These are phyloP conservation scores for Psittacara wagleri DNA, from an alignment of 2,113 vertebrate species.

Conservation along the genomic window DNA sequence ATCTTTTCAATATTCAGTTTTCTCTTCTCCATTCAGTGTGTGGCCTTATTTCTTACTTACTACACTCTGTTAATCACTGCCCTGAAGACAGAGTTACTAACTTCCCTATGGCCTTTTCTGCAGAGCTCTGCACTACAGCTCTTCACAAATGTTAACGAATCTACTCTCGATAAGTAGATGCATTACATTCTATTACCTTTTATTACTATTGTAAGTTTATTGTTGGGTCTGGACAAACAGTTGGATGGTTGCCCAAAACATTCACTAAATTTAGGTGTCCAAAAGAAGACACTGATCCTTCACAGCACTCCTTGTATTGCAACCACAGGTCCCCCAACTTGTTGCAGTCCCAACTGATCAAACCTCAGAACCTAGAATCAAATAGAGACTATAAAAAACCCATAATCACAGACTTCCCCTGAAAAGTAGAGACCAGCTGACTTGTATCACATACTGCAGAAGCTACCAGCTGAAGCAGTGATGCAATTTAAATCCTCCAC, in stretches of 20 bases:
- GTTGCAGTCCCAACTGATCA: background rate
- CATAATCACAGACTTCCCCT: accelerated
- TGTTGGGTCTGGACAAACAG: background rate
- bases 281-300: background rate
- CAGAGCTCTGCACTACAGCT: background rate
- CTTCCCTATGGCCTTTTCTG: background rate
- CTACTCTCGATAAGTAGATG: background rate
- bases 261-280: background rate
- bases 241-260: background rate
- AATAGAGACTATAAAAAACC: background rate
- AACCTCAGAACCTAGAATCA: background rate
- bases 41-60: slow-evolving; percentile 36
- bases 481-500: background rate
- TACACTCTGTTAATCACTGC: background rate
- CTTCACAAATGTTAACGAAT: background rate
- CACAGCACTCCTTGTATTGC: background rate
- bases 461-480: background rate
- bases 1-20: slow-evolving; percentile 54
- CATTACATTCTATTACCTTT: accelerated
- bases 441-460: background rate
- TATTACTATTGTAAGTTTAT: background rate
- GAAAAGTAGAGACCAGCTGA: background rate
- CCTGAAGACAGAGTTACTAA: background rate
- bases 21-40: slow-evolving; percentile 15
- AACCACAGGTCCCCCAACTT: background rate